Evolutionary conservation across 2,888 invertebrate genomes (phyloP).

Genomic region (Cryptus viduatorius): DNA sequence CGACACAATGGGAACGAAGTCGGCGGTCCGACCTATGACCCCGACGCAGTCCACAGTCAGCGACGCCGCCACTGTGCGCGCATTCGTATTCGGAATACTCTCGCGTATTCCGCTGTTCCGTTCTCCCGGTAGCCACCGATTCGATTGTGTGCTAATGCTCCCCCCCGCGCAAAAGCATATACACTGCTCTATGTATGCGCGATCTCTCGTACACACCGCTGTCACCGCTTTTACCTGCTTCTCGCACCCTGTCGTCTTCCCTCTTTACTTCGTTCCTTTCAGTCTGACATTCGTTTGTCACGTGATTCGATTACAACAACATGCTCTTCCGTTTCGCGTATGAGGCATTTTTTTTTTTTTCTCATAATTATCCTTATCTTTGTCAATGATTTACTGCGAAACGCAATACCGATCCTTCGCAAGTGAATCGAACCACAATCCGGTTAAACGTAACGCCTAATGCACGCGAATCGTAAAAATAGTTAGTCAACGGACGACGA

Average conservation of each 20-base stretch:
- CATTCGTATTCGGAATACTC: conserved; percentile 79
- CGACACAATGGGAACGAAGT: conserved; percentile 84
- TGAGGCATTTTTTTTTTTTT: too few relatives aligned
- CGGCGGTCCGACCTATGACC: conserved; percentile 84
- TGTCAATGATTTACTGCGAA: neutral
- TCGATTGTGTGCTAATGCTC: conserved; percentile 85
- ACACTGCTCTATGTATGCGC: conserved; percentile 54
- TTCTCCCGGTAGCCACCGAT: conserved; percentile 72
- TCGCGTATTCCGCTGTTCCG: conserved; percentile 64
- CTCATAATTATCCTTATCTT: too few relatives aligned
- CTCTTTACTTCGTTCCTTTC: neutral
- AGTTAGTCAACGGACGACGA: neutral
- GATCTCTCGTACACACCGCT: conserved; percentile 47
- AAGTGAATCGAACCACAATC: too few relatives aligned
- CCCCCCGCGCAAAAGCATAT: conserved; percentile 59
- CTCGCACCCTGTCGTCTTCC: conserved; percentile 46
- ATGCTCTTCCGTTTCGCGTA: neutral
- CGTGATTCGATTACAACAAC: neutral
- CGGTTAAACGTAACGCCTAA: neutral
- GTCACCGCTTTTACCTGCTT: conserved; percentile 56
- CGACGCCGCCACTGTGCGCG: conserved; percentile 66
- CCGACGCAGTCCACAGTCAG: conserved; percentile 63
- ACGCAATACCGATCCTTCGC: too few relatives aligned
- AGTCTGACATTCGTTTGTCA: neutral
- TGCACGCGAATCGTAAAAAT: neutral